Base-by-base conservation (phyloP, 2,888 invertebrate species). In the Amblyjoppa proteus region DNA sequence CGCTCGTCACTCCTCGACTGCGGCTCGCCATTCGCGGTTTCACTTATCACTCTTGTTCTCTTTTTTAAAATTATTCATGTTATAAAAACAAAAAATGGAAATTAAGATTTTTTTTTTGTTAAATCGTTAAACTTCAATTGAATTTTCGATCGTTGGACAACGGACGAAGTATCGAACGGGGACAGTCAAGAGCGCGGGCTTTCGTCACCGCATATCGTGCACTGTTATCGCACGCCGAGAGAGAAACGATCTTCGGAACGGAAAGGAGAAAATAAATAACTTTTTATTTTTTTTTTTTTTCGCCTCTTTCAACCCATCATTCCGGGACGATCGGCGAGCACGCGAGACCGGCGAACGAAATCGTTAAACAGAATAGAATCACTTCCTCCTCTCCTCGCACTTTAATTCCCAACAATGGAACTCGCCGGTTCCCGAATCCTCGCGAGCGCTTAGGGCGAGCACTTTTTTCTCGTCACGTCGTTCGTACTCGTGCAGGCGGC, bases 21-120 rank as follows among this genome's bases (percentile, higher is more conserved):
- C 77, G 73, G 85, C 88, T 87, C 90, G 91, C 89, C 91, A 91
- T 91, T 91, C 91, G 90, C 89, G 88, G 88, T 49, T 69, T 82
- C 77, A 58, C 49, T 81, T 64, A 81, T 74, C 58, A 58, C 58
- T 11, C 58, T 58, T 28, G 25, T 58, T 58, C 25, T 31, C n/a
- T 38, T n/a, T 51, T 58, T 41, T 7, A 0, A 20, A 20, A 7
- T 31, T 81, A 66, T 70, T 28, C 51, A 5, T 38, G 34, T 34
- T 34, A 34, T 34, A 6, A 11, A 25, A 20, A 20, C 0, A 51
- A 16, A 6, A 16, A 51, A 51, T 51, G 4, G n/a, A 53, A 2
- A n/a, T 51, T 51, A 20, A 20, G 56, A 5, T 25, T 38, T 7
- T 38, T 38, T 38, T 38, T 9, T 38, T 38, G 2, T 34, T 34